Conservation (phyloP, 2,888 invertebrate genomes). For the Spisula subtruncata region DNA sequence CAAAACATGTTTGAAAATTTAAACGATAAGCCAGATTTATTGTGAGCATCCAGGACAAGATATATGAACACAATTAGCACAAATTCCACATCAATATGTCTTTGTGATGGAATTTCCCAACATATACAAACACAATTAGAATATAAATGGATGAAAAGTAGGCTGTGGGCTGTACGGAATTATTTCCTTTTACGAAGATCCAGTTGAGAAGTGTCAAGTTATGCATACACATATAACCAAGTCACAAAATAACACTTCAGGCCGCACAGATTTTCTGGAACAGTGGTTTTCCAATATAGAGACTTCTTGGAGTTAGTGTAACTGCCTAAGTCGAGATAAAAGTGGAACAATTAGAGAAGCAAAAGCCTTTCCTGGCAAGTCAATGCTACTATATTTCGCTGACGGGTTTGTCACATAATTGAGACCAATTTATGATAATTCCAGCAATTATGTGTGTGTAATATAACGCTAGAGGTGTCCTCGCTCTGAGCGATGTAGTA, state of each 20-base stretch:
- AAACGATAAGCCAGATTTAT: background rate
- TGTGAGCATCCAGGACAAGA: background rate
- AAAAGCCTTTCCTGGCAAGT: background rate
- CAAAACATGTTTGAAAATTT: background rate
- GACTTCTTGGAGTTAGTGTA: background rate
- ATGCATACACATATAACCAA: background rate
- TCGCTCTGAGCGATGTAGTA: background rate
- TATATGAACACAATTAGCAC: background rate
- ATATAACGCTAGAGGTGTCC: background rate
- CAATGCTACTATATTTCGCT: background rate
- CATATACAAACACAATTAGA: constrained; percentile 12
- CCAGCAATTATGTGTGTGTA: background rate
- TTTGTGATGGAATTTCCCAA: constrained; percentile 1
- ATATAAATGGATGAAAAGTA: background rate
- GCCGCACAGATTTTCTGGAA: background rate
- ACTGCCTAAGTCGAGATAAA: background rate
- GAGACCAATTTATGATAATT: constrained; percentile 18
- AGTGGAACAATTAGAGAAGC: background rate
- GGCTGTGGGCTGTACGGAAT: constrained; percentile 1
- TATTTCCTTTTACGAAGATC: background rate
- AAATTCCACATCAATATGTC: background rate
- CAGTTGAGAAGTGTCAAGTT: constrained; percentile 6
- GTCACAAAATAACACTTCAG: constrained; percentile 1
- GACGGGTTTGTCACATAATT: background rate
- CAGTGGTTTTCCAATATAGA: no score